Evolutionary conservation across 2,888 invertebrate genomes (phyloP), one percentile per base, ranked within the genome.

Genomic region (Sceliomorpha sp.): DNA sequence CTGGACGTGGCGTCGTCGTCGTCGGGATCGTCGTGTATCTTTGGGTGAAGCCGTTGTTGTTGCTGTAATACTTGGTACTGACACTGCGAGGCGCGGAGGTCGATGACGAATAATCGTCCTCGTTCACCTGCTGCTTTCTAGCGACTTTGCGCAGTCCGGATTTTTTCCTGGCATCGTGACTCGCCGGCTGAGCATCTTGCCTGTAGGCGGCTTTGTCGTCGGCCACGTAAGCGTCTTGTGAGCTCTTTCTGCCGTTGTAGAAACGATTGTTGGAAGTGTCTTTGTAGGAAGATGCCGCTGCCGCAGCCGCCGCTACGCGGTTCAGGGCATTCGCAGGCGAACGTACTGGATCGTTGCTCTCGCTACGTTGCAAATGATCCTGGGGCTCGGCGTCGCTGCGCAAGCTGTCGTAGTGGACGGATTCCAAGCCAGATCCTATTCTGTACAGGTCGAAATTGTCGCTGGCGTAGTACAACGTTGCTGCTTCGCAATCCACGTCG

Each of bases 401-500:
- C 82, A 89, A 64, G 80, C 83, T 67, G 85, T 88, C 73, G 79
- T 85, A 75, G 81, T 73, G 87, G 69, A 77, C 74, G 24, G 84
- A 85, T 69, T 88, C 88, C 26, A 88, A 90, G 90, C 94, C 94
- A 78, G 94, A 94, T 85, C 94, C 94, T 75, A 94, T 91, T 6
- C 70, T 31, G 42, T 70, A 70, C 80, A 96, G 91, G 90, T 96
- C 96, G 83, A 96, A 95, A 90, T 94, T 94, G 90, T 95, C 95
- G 86, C 94, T 95, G 75, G 92, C 92, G 83, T 93, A 93, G 89
- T 94, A 95, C 75, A 95, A 90, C 36, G 95, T 94, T 9, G 94
- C 92, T 26, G 94, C 94, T 79, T 93, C 93, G 85, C 97, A 97
- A 82, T 96, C 96, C 0, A 96, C 94, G 86, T 96, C 96, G 71